Conservation (phyloP, 2,113 vertebrate species). For the Papio anubis region DNA sequence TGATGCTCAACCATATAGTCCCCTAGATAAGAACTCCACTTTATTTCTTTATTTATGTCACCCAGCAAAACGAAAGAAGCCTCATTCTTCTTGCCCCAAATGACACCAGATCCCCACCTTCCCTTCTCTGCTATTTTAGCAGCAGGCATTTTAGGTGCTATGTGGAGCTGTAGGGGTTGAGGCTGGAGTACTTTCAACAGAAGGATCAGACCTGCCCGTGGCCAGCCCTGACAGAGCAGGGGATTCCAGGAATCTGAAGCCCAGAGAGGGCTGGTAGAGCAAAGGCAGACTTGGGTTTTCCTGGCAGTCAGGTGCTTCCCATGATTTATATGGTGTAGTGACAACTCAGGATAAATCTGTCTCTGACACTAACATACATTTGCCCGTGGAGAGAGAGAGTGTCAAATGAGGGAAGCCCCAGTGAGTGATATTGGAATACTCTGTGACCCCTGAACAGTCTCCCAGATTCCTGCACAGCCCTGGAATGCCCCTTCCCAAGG, state of each 20-base stretch:
- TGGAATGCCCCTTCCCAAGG: not conserved
- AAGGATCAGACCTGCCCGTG: not conserved
- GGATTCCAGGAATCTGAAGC: not conserved
- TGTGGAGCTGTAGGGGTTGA: accelerated
- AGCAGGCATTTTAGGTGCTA: not conserved
- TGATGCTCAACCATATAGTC: not conserved
- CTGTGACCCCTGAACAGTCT: not conserved
- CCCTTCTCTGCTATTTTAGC: too few species aligned
- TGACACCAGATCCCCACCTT: not conserved
- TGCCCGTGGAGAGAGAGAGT: not conserved
- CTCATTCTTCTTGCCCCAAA: not conserved
- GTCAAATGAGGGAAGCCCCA: not conserved
- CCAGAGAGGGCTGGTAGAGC: not conserved
- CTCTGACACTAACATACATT: accelerated
- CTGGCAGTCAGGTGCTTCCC: not conserved
- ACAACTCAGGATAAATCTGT: accelerated
- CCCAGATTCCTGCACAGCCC: not conserved
- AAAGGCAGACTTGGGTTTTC: not conserved
- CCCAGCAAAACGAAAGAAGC: not conserved
- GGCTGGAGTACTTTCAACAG: not conserved
- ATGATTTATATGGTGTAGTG: not conserved
- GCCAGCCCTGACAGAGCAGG: not conserved
- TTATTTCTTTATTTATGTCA: not conserved
- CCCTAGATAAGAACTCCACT: not conserved
- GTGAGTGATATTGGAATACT: accelerated